Evolutionary conservation across 2,888 invertebrate genomes (phyloP).

Genomic region (Volucella zonaria): DNA sequence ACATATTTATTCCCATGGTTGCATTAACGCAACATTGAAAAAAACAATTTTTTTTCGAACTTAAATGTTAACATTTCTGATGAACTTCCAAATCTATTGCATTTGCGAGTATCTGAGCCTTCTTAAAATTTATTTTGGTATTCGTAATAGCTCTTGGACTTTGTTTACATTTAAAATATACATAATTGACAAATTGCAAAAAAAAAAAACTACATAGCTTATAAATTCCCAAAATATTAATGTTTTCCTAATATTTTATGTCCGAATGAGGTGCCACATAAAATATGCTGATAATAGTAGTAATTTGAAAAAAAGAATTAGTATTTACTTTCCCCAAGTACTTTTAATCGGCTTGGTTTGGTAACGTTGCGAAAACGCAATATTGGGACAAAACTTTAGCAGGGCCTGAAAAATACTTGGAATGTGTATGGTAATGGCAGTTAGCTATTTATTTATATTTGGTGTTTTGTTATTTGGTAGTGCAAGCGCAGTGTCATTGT

Average conservation of each 20-base stretch:
- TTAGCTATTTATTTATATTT: neutral
- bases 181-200: too few species aligned
- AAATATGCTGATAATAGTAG: neutral
- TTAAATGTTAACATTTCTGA: too few species aligned
- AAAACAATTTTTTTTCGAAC: too few species aligned
- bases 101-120: too few species aligned
- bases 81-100: too few species aligned
- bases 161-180: too few species aligned
- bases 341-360: neutral
- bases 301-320: neutral
- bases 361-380: slow-evolving; percentile 12
- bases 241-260: neutral
- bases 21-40: too few species aligned
- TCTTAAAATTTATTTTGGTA: rapidly evolving
- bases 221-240: neutral
- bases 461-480: slow-evolving; percentile 10
- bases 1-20: too few species aligned
- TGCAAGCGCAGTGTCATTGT: neutral
- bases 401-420: neutral
- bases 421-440: neutral
- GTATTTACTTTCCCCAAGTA: neutral
- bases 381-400: neutral
- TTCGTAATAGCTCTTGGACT: too few species aligned
- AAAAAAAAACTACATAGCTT: too few species aligned
- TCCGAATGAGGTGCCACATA: neutral